phyloP scores from a whole-genome alignment of 2,888 invertebrate species.

The Sussaba pulchella region DNA sequence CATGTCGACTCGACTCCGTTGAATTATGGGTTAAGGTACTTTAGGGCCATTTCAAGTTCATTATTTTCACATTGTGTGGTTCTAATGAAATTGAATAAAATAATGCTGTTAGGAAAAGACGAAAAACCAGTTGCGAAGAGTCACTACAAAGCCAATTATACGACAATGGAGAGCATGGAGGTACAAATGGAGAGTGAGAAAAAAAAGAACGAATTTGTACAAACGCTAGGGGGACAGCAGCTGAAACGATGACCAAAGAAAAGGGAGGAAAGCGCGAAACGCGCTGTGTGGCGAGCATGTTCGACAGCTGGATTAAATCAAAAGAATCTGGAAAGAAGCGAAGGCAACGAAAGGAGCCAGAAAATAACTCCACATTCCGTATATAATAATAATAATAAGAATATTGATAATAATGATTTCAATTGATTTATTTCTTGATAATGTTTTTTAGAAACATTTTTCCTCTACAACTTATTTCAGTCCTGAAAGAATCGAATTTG shows the following conservation, averaged over 20 bases:
- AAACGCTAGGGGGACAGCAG: not conserved
- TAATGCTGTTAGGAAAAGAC: not conserved
- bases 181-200: not conserved
- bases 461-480: no score
- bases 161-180: no score
- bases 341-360: not conserved
- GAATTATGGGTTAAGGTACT: no score
- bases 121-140: conserved; percentile 17
- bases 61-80: no score
- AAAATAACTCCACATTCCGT: not conserved
- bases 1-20: no score
- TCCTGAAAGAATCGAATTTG: no score
- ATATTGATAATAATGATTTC: no score
- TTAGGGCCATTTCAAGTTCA: no score
- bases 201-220: not conserved
- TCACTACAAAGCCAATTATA: conserved; percentile 46
- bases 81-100: no score
- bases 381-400: no score
- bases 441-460: no score
- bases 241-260: conserved; percentile 12
- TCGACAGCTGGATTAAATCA: conserved; percentile 77
- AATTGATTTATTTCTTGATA: no score
- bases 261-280: not conserved
- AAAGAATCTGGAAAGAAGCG: conserved; percentile 7
- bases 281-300: conserved; percentile 72